Evolutionary conservation across 2,113 vertebrate genomes (phyloP).

Genomic region (human): DNA sequence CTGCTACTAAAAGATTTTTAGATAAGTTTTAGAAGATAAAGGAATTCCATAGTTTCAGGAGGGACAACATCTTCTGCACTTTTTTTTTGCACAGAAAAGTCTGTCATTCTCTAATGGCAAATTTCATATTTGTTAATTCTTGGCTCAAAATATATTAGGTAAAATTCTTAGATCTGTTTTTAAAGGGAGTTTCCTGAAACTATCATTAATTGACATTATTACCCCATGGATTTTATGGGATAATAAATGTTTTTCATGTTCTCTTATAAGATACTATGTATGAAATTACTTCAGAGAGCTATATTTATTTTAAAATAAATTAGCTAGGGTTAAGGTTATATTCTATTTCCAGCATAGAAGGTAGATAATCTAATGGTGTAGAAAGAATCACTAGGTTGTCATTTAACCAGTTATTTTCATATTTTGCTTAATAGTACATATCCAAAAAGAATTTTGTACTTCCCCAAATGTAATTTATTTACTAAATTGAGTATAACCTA

Average conservation of each 20-base stretch:
- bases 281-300: constrained; percentile 69
- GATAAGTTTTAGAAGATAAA: constrained; percentile 61
- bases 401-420: constrained; percentile 38
- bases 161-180: constrained; percentile 62
- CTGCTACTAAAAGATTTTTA: constrained; percentile 68
- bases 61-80: constrained; percentile 78
- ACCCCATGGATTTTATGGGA: constrained; percentile 4
- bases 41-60: constrained; percentile 72
- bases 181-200: constrained; percentile 61
- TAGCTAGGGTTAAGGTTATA: constrained; percentile 6
- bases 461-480: constrained; percentile 55
- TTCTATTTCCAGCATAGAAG: not conserved
- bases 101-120: constrained; percentile 61
- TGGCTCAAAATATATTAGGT: constrained; percentile 43
- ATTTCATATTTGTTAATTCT: constrained; percentile 61
- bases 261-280: constrained; percentile 47
- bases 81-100: constrained; percentile 76
- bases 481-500: constrained; percentile 24
- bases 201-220: constrained; percentile 46
- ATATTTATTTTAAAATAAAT: constrained; percentile 53
- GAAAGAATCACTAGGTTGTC: not conserved
- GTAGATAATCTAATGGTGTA: not conserved
- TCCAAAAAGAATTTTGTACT: constrained; percentile 41
- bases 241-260: constrained; percentile 53
- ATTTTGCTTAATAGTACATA: constrained; percentile 60